phyloP scores from a whole-genome alignment of 2,797 vertebrate genomes.

The Australoheros facetus region DNA sequence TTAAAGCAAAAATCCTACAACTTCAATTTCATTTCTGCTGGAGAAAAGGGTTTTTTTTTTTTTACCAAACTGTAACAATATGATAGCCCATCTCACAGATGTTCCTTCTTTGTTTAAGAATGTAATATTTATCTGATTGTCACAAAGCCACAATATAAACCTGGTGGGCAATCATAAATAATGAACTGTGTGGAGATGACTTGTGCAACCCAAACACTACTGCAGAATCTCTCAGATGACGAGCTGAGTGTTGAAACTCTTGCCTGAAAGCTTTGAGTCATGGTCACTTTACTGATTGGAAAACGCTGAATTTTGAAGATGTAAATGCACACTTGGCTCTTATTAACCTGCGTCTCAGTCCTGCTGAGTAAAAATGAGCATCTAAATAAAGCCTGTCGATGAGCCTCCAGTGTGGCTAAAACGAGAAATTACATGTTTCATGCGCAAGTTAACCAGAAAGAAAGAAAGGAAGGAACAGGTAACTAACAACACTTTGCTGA shows the following conservation, averaged over 20 bases:
- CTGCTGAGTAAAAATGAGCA: background rate
- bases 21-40: background rate
- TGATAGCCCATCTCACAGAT: conserved; percentile 12
- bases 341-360: background rate
- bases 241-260: background rate
- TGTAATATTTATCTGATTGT: conserved; percentile 19
- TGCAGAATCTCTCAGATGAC: background rate
- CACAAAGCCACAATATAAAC: background rate
- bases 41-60: background rate
- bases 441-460: background rate
- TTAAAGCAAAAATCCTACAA: background rate
- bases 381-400: conserved; percentile 4
- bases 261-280: background rate
- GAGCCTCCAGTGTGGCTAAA: background rate
- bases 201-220: background rate
- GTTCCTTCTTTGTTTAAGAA: conserved; percentile 13
- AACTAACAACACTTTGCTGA: conserved; percentile 21
- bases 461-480: conserved; percentile 26
- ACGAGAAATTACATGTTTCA: background rate
- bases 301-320: background rate
- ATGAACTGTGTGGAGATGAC: conserved; percentile 12
- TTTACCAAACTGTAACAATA: background rate
- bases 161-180: conserved; percentile 15
- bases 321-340: background rate
- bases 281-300: background rate